Conservation (phyloP, 2,113 vertebrate genomes). For the Gasterosteus nipponicus region DNA sequence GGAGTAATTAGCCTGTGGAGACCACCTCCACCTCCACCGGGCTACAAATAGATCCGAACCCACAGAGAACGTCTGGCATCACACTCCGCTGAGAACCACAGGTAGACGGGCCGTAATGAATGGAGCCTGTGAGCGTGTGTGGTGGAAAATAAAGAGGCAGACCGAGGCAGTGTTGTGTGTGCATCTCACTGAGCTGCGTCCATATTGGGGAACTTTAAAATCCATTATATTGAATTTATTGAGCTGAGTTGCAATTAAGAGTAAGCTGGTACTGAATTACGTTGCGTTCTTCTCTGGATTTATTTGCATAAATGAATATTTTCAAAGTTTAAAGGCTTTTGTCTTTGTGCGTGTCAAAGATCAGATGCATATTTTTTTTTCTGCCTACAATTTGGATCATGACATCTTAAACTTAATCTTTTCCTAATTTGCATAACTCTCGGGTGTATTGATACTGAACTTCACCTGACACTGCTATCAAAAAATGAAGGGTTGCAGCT, state of each 20-base stretch:
- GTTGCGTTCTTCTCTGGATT: not conserved
- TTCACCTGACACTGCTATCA: not conserved
- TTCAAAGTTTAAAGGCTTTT: not conserved
- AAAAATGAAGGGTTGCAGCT: too few species aligned
- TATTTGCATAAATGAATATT: not conserved
- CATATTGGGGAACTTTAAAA: not conserved
- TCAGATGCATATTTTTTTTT: not conserved
- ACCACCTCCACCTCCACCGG: slow-evolving; percentile 41
- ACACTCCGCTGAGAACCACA: slow-evolving; percentile 37
- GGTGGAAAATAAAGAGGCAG: not conserved
- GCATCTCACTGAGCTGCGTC: not conserved
- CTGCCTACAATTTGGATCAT: not conserved
- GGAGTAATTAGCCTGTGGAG: slow-evolving; percentile 66
- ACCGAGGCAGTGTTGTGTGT: not conserved
- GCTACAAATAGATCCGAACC: slow-evolving; percentile 63
- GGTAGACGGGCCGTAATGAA: slow-evolving; percentile 45
- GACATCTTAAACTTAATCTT: not conserved
- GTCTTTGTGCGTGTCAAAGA: not conserved
- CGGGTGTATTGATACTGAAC: not conserved
- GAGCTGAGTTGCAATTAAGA: not conserved
- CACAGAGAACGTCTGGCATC: slow-evolving; percentile 49
- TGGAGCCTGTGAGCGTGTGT: slow-evolving; percentile 19
- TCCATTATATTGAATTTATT: not conserved
- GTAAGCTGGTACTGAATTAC: not conserved
- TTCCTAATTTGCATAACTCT: not conserved